A percentile compares a stretch with the other conserved stretches of the same genome.
phyloP scores from a whole-genome alignment of 2,113 vertebrate genomes.

The Thinocorus orbignyianus region DNA sequence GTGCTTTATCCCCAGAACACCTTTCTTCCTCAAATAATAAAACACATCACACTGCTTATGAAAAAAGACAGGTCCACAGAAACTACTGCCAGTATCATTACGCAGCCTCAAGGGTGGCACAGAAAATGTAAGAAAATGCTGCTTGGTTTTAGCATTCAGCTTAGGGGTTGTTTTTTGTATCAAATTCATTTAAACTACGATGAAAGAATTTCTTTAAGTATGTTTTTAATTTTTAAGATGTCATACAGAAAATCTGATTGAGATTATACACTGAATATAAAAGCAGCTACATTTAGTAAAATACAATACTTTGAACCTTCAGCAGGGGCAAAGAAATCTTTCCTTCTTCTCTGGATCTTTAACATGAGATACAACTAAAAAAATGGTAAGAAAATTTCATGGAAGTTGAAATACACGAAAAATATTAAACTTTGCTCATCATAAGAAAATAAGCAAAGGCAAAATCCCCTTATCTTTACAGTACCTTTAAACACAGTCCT shows the following conservation, averaged over 20 bases:
- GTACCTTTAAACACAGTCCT: background rate
- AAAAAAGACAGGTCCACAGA: background rate
- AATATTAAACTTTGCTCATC: background rate
- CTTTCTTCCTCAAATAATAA: background rate
- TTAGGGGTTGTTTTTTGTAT: background rate
- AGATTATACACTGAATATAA: background rate
- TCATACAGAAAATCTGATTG: background rate
- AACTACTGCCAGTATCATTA: background rate
- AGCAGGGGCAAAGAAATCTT: background rate
- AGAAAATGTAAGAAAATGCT: background rate
- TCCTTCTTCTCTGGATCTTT: background rate
- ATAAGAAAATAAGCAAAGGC: background rate
- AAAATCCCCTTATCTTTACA: background rate
- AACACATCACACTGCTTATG: background rate
- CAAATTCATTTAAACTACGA: background rate
- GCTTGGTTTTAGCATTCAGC: background rate
- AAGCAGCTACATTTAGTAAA: background rate
- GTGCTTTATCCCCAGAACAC: background rate
- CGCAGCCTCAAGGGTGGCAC: background rate
- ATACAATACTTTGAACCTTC: background rate
- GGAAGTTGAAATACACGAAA: background rate
- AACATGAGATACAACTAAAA: background rate
- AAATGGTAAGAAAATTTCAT: background rate
- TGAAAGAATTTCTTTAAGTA: background rate
- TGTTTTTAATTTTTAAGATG: background rate